Percentiles rank a stretch among this genome's conserved stretches.
These are phyloP conservation scores for Dipus sagitta DNA, from an alignment of 2,797 vertebrate genomes.

Conservation along the genomic window DNA sequence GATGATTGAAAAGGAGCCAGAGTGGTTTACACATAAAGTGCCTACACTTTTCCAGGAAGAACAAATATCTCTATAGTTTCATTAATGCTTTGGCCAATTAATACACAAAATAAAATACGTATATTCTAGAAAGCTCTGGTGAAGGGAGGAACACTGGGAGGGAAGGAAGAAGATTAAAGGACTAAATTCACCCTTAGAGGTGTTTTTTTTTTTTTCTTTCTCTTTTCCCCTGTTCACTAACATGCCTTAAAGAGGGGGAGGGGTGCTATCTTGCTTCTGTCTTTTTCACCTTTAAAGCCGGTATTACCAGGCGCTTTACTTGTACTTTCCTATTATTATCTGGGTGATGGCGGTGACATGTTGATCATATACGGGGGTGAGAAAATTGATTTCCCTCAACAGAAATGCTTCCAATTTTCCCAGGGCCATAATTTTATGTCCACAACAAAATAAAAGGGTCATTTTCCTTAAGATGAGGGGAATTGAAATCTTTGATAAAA, in stretches of 20 bases:
- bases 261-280: slow-evolving; percentile 84
- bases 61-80: slow-evolving; percentile 86
- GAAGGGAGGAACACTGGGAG: slow-evolving; percentile 5
- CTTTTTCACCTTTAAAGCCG: slow-evolving; percentile 81
- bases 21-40: slow-evolving; percentile 86
- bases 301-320: slow-evolving; percentile 91
- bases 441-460: slow-evolving; percentile 99
- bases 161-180: slow-evolving; percentile 69
- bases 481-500: slow-evolving; percentile 97
- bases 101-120: slow-evolving; percentile 79
- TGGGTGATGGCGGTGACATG: slow-evolving; percentile 93
- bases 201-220: slow-evolving; percentile 62
- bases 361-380: slow-evolving; percentile 94
- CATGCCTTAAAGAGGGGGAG: slow-evolving; percentile 85
- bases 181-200: slow-evolving; percentile 70
- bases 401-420: slow-evolving; percentile 99
- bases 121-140: slow-evolving; percentile 76
- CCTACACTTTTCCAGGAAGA: slow-evolving; percentile 88
- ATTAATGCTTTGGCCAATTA: slow-evolving; percentile 86
- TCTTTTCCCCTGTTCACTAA: slow-evolving; percentile 75
- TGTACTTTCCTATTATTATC: slow-evolving; percentile 93
- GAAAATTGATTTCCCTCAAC: slow-evolving; percentile 98
- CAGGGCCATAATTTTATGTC: slow-evolving; percentile 98
- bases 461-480: slow-evolving; percentile 95
- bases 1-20: slow-evolving; percentile 88